phyloP scores from a whole-genome alignment of 53 echinoderm and acorn worm genomes.

The Temnopleurus reevesii region DNA sequence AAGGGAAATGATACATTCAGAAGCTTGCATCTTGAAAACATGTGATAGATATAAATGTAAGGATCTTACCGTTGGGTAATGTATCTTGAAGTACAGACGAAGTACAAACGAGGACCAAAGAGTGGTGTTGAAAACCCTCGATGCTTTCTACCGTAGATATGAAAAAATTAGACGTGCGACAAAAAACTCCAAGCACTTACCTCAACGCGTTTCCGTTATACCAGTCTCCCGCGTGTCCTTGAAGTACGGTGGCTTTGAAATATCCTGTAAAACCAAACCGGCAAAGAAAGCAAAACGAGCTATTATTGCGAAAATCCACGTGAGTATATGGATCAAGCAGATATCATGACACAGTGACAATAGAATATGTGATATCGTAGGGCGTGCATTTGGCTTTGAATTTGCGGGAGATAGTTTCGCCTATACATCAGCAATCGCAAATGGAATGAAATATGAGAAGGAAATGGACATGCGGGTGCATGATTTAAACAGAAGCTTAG shows the following conservation, averaged over 20 bases:
- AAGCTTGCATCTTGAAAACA: neutral
- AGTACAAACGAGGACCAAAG: neutral
- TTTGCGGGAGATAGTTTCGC: neutral
- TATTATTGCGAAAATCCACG: neutral
- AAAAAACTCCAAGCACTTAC: neutral
- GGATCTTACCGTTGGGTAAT: neutral
- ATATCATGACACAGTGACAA: neutral
- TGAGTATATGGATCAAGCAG: neutral
- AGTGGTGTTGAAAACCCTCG: neutral
- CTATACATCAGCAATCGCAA: neutral
- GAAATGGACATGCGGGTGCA: neutral
- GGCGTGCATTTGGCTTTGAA: neutral
- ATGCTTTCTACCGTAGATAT: neutral
- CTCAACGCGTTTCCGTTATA: neutral
- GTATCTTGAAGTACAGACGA: neutral
- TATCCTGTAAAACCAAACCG: neutral
- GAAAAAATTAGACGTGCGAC: neutral
- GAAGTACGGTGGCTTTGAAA: neutral
- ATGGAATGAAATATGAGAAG: slow-evolving; percentile 1
- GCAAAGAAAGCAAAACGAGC: neutral
- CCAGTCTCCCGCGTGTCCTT: neutral
- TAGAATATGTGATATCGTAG: neutral
- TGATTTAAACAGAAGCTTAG: neutral
- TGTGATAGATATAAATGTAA: too few species aligned
- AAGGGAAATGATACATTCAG: neutral